Base-by-base conservation (phyloP, 2,797 vertebrate genomes). In the Pteropus rufus region DNA sequence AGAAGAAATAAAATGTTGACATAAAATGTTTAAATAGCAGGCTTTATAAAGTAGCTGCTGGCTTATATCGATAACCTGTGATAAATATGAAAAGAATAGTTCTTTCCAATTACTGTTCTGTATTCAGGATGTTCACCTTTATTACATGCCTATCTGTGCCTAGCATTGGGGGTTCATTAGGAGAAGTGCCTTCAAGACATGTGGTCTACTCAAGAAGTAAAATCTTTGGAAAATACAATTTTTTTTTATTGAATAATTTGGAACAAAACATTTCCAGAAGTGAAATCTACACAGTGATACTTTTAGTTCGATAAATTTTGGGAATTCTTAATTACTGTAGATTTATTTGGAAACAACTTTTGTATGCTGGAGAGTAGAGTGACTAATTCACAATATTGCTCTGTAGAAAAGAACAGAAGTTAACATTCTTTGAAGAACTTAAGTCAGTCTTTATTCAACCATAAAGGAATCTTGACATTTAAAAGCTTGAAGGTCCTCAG, bases 391-490 rank as follows among this genome's bases (percentile, higher is more conserved):
- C 31, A 81, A 39, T 85, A 29, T 10, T 93, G 31, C 52, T 88
- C 14, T 92, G 69, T 62, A 21, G 65, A 92, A 95, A 77, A 93
- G n/a, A 86, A 62, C 49, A 94, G 85, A 81, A 92, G 65, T 89
- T 86, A 87, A 41, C 80, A 85, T 65, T 93, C 88, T 81, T 87
- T 58, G 54, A 95, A 93, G 67, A 92, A 81, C 69, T 93, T 82
- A 92, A 83, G 65, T 90, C 67, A 94, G 67, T 84, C 76, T 96
- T 94, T 93, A 75, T 36, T 95, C 82, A 92, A 69, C 44, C n/a
- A 85, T 93, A 91, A 97, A 93, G n/a, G 46, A 93, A 93, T 91
- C 84, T 60, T 93, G 70, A 89, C 64, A 86, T 86, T 93, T 91
- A 93, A 91, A 95, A 52, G 24, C 69, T 94, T 92, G 67, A 94